Conservation (phyloP, 2,113 vertebrate genomes). For the Heloderma charlesbogerti region DNA sequence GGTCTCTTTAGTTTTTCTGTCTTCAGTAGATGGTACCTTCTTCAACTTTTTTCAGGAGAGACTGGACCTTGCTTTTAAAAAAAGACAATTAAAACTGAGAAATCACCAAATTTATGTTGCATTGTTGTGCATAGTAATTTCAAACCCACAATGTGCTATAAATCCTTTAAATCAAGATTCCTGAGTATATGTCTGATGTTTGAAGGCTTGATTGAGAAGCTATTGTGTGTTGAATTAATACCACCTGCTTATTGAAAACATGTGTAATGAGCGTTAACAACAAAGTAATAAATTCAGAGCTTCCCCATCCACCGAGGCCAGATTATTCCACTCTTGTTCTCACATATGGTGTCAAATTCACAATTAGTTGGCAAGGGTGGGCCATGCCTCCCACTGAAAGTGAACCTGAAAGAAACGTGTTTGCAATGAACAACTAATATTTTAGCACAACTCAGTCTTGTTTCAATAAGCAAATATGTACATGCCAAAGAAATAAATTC, state of each 20-base stretch:
- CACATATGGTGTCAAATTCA: constrained; percentile 44
- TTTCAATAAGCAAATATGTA: constrained; percentile 61
- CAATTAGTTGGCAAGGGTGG: constrained; percentile 29
- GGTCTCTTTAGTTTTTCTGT: not conserved
- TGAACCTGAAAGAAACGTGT: constrained; percentile 54
- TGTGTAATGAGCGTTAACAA: constrained; percentile 69
- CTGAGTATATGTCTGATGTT: constrained; percentile 68
- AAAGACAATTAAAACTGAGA: not conserved
- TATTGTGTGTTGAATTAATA: constrained; percentile 74
- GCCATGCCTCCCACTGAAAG: constrained; percentile 38
- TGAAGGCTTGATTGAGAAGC: constrained; percentile 71
- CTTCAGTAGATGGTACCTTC: not conserved
- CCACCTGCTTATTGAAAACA: constrained; percentile 74
- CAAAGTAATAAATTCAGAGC: constrained; percentile 69
- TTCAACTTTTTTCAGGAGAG: not conserved
- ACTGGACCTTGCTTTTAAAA: not conserved
- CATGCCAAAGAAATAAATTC: constrained; percentile 60
- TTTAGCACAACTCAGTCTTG: constrained; percentile 57
- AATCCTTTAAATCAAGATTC: constrained; percentile 75
- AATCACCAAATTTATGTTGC: not conserved
- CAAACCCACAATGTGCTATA: constrained; percentile 38
- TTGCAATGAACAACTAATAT: constrained; percentile 66
- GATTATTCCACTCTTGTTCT: constrained; percentile 57
- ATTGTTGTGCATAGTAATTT: not conserved
- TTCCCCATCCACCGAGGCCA: constrained; percentile 40